A percentile compares a stretch with the other conserved stretches of the same genome.
Evolutionary conservation across 2,113 vertebrate genomes (phyloP).

Genomic region (Ctenomys sociabilis): DNA sequence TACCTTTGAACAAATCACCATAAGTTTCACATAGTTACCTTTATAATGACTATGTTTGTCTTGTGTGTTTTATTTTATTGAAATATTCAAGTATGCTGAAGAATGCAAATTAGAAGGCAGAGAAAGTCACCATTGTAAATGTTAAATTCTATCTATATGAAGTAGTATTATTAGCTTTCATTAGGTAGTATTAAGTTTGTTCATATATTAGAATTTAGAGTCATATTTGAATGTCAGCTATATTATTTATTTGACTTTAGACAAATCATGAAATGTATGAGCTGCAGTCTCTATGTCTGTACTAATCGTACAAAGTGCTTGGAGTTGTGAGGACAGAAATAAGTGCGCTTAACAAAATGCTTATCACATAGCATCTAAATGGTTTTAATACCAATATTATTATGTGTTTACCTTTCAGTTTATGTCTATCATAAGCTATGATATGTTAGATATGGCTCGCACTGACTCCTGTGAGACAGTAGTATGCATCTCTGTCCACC

Average conservation of each 20-base stretch:
- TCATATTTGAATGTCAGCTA: not conserved
- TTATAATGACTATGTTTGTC: not conserved
- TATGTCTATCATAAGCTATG: not conserved
- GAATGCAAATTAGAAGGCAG: not conserved
- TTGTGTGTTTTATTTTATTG: not conserved
- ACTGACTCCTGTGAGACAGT: not conserved
- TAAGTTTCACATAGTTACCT: not conserved
- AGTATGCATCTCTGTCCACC: not conserved
- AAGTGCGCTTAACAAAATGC: not conserved
- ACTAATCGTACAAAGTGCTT: not conserved
- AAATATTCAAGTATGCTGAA: constrained; percentile 27
- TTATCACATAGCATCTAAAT: not conserved
- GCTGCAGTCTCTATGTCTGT: not conserved
- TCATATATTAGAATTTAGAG: not conserved
- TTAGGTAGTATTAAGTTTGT: not conserved
- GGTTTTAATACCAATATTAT: not conserved
- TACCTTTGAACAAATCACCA: not conserved
- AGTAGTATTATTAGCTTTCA: not conserved
- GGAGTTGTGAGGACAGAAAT: not conserved
- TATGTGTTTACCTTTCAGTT: not conserved
- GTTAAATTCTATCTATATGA: not conserved
- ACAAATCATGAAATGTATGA: not conserved
- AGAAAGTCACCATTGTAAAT: not conserved
- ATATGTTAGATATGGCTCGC: not conserved
- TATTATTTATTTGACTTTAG: not conserved